A percentile compares a stretch with the other conserved stretches of the same genome.
Evolutionary conservation across 2,113 vertebrate species (phyloP).

Genomic region (Cheilinus undulatus): DNA sequence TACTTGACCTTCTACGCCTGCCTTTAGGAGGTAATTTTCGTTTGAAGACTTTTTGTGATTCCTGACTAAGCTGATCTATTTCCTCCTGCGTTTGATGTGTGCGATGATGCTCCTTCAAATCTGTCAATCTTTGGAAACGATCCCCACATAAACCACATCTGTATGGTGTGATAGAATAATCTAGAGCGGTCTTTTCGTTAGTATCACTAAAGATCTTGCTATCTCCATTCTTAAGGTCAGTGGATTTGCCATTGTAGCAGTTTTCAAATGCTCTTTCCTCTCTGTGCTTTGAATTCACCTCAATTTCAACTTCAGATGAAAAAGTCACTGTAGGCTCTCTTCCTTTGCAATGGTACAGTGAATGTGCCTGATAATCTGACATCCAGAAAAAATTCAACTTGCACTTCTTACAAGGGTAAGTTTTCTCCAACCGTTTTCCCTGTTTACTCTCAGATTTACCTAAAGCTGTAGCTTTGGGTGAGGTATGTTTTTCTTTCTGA

Average conservation of each 20-base stretch:
- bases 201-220: slow-evolving; percentile 35
- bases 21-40: slow-evolving; percentile 50
- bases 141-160: slow-evolving; percentile 84
- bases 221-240: slow-evolving; percentile 55
- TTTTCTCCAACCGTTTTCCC: slow-evolving; percentile 74
- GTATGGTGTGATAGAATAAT: slow-evolving; percentile 71
- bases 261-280: slow-evolving; percentile 41
- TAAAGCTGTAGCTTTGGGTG: slow-evolving; percentile 35
- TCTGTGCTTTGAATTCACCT: slow-evolving; percentile 43
- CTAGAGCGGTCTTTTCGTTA: neutral
- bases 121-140: slow-evolving; percentile 75
- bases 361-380: slow-evolving; percentile 84
- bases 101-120: slow-evolving; percentile 80
- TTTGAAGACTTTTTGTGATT: slow-evolving; percentile 55
- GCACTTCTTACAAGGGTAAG: slow-evolving; percentile 82
- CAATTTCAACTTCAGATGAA: slow-evolving; percentile 49
- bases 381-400: slow-evolving; percentile 84
- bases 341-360: slow-evolving; percentile 80
- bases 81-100: slow-evolving; percentile 79
- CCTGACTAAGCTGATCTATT: slow-evolving; percentile 70
- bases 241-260: slow-evolving; percentile 56
- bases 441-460: slow-evolving; percentile 62
- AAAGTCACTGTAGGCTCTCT: slow-evolving; percentile 51
- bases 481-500: slow-evolving; percentile 75
- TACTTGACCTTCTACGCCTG: slow-evolving; percentile 51